phyloP scores from a whole-genome alignment of 2,113 vertebrate species.

The Xiphophorus hellerii region DNA sequence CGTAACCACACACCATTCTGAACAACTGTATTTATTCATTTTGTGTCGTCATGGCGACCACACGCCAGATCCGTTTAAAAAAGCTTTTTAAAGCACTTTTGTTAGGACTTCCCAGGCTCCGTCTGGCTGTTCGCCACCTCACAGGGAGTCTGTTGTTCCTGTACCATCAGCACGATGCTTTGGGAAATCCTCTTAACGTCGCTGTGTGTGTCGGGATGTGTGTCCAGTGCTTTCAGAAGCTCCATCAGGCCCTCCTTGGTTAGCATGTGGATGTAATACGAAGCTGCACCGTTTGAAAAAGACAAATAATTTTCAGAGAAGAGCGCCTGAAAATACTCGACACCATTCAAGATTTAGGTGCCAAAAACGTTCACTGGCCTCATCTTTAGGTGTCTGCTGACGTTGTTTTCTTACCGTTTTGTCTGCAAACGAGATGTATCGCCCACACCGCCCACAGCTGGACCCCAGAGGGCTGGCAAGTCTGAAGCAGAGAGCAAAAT shows the following conservation, averaged over 20 bases:
- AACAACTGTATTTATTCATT: background rate
- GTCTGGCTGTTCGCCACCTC: background rate
- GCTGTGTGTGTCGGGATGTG: constrained; percentile 84
- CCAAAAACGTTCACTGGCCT: background rate
- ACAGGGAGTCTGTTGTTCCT: constrained; percentile 79
- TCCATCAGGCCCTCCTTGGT: constrained; percentile 88
- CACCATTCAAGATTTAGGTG: background rate
- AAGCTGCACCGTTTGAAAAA: constrained; percentile 69
- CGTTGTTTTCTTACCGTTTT: constrained; percentile 84
- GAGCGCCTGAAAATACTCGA: background rate
- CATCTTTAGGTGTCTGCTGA: background rate
- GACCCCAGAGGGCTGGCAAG: constrained; percentile 88
- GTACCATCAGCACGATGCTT: constrained; percentile 84
- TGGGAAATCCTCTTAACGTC: constrained; percentile 85
- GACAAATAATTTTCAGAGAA: constrained; percentile 1
- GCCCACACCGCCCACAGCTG: constrained; percentile 97
- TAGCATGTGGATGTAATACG: constrained; percentile 89
- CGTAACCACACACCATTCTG: background rate
- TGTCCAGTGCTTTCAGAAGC: constrained; percentile 85
- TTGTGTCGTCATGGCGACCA: background rate
- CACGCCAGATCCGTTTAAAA: background rate
- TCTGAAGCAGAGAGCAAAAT: constrained; percentile 88
- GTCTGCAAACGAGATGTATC: constrained; percentile 92
- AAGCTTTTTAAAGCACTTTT: background rate
- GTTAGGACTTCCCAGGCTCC: constrained; percentile 21